Percentiles rank a stretch among this genome's conserved stretches.
phyloP scores from a whole-genome alignment of 2,888 invertebrate species.

The Drosophila dives region DNA sequence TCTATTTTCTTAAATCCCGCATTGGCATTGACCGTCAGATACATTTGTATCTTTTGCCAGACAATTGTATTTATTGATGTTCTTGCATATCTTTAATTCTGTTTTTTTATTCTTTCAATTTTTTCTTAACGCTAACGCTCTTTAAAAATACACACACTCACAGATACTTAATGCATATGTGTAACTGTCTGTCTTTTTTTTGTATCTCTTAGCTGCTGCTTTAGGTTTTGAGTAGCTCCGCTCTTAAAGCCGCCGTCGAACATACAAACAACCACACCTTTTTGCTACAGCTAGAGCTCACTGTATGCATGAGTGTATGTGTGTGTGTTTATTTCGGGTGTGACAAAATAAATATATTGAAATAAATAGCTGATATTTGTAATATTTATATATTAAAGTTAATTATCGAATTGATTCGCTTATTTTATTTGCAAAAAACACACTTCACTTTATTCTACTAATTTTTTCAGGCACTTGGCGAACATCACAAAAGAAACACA shows the following conservation, averaged over 20 bases:
- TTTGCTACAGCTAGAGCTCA: constrained; percentile 43
- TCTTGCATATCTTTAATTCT: constrained; percentile 20
- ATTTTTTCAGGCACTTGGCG: constrained; percentile 22
- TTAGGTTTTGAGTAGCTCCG: constrained; percentile 32
- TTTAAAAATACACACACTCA: constrained; percentile 15
- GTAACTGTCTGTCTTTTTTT: neutral
- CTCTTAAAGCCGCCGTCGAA: constrained; percentile 60
- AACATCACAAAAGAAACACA: constrained; percentile 11
- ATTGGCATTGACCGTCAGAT: constrained; percentile 54
- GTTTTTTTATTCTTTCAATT: neutral
- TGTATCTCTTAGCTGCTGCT: constrained; percentile 61
- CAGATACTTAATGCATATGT: constrained; percentile 7
- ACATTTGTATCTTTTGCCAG: constrained; percentile 39
- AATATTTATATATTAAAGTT: neutral
- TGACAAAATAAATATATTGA: constrained; percentile 42
- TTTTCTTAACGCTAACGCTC: constrained; percentile 20
- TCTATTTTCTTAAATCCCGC: constrained; percentile 24
- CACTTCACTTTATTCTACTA: constrained; percentile 15
- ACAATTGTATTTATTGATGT: constrained; percentile 15
- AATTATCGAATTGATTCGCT: neutral
- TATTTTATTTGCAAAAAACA: neutral
- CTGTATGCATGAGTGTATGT: constrained; percentile 11
- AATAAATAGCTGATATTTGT: neutral
- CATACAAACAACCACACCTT: constrained; percentile 79
- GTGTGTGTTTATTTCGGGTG: constrained; percentile 49